Conservation (phyloP, 2,113 vertebrate species). For the Numida meleagris region DNA sequence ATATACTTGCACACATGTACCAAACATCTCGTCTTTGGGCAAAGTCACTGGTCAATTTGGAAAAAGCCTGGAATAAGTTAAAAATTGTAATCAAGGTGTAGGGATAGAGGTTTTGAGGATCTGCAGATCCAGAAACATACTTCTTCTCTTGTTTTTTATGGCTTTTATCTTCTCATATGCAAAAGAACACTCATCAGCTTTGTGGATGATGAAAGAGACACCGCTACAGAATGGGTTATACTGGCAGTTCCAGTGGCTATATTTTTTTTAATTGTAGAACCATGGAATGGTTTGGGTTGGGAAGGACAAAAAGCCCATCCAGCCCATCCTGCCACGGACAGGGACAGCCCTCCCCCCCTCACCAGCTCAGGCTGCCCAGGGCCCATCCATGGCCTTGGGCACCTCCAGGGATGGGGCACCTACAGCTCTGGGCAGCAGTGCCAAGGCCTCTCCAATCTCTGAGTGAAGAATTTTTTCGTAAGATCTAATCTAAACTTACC, state of each 20-base stretch:
- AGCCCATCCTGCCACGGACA: neutral
- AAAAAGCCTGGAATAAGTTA: neutral
- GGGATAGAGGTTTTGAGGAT: neutral
- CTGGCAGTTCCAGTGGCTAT: neutral
- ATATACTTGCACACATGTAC: neutral
- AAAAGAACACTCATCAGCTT: neutral
- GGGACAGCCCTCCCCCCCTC: neutral
- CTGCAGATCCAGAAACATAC: neutral
- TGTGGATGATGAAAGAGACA: neutral
- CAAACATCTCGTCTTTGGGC: neutral
- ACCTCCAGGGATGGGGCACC: neutral
- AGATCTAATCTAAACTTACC: neutral
- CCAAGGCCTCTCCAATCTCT: neutral
- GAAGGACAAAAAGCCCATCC: neutral
- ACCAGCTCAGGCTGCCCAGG: neutral
- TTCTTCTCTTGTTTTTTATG: neutral
- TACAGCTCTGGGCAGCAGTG: neutral
- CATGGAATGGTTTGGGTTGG: neutral
- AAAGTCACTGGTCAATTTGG: neutral
- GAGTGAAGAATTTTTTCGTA: neutral
- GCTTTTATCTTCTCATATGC: accelerated
- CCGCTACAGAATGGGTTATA: neutral
- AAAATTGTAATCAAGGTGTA: accelerated
- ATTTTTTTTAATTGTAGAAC: neutral
- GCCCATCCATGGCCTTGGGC: neutral